Evolutionary conservation across 2,888 invertebrate species (phyloP).

Genomic region (Lasioglossum zephyrum): DNA sequence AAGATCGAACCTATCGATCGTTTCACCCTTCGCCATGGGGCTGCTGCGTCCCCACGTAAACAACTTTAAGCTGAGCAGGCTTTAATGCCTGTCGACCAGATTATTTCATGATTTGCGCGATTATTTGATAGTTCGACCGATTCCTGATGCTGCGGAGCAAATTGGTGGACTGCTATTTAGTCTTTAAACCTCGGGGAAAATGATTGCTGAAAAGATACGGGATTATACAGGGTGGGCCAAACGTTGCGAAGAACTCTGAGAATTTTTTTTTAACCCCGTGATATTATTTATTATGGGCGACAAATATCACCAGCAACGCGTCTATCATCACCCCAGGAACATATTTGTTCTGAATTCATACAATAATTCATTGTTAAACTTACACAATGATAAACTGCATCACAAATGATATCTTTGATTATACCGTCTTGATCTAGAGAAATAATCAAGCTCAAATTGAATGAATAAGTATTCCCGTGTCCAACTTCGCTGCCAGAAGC

Average conservation of each 20-base stretch:
- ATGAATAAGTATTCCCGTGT: not conserved
- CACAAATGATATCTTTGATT: no score
- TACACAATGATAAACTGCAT: no score
- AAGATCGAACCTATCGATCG: conserved; percentile 18
- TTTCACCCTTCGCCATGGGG: conserved; percentile 12
- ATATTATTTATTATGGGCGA: no score
- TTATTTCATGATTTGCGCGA: conserved; percentile 5
- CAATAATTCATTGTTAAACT: no score
- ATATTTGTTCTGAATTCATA: no score
- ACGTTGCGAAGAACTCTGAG: no score
- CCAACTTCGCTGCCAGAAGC: not conserved
- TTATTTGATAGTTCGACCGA: not conserved
- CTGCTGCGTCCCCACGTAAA: not conserved
- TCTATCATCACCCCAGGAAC: no score
- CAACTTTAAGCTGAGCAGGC: conserved; percentile 3
- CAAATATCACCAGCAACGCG: no score
- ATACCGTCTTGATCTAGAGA: no score
- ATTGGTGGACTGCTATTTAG: not conserved
- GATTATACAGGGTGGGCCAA: not conserved
- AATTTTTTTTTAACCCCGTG: not conserved
- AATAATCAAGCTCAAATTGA: no score
- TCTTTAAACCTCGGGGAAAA: not conserved
- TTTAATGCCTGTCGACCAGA: not conserved
- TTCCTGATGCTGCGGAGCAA: not conserved
- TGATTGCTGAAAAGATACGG: not conserved